Conservation (phyloP, 2,113 vertebrate genomes). For the Tychaedon coryphoeus region DNA sequence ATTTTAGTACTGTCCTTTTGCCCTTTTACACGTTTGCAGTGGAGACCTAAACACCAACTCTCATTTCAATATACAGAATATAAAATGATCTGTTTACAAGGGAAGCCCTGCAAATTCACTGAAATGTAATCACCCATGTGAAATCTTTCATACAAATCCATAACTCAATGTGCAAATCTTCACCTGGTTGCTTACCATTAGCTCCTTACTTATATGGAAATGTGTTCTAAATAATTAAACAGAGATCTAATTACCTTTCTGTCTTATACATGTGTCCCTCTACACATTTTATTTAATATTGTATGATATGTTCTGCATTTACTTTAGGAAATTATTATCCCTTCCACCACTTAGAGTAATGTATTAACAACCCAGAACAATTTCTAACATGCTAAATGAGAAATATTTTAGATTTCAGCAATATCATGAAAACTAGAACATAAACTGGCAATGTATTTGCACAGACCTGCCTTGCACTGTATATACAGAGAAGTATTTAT, state of each 20-base stretch:
- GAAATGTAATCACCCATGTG: constrained; percentile 6
- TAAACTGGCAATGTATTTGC: neutral
- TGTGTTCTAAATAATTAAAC: constrained; percentile 48
- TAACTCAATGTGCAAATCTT: constrained; percentile 24
- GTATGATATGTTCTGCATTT: constrained; percentile 4
- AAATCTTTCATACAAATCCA: constrained; percentile 40
- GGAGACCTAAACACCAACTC: neutral
- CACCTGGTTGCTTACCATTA: constrained; percentile 45
- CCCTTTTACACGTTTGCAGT: neutral
- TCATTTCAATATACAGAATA: neutral
- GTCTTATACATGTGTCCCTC: neutral
- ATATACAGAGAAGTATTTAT: neutral
- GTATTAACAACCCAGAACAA: neutral
- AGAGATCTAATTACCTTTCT: constrained; percentile 39
- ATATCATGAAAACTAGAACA: neutral
- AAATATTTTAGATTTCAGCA: neutral
- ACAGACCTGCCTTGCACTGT: neutral
- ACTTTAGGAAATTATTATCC: constrained; percentile 18
- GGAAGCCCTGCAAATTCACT: neutral
- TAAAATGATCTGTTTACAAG: neutral
- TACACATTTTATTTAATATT: constrained; percentile 43
- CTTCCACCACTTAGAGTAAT: constrained; percentile 34
- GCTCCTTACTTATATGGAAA: constrained; percentile 46
- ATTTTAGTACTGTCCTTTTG: neutral
- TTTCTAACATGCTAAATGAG: neutral